Evolutionary conservation across 2,113 vertebrate species (phyloP).

Genomic region (Ia io): DNA sequence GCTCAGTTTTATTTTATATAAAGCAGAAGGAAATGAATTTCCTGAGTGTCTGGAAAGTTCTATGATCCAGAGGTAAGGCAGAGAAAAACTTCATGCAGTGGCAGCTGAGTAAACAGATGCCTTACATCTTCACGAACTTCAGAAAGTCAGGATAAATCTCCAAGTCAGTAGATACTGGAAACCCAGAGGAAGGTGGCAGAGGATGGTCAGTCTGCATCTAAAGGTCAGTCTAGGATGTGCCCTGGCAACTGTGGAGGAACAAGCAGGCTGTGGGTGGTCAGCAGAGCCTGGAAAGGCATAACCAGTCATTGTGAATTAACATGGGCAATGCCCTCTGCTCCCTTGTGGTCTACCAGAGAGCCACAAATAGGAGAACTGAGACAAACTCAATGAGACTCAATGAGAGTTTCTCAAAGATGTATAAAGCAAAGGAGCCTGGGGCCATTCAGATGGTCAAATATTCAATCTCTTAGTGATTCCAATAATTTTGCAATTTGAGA

Average conservation of each 20-base stretch:
- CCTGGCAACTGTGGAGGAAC: not conserved
- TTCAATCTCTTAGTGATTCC: not conserved
- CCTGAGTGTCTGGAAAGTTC: not conserved
- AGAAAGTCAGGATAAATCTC: not conserved
- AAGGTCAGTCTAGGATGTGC: rapidly evolving
- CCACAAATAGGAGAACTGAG: not conserved
- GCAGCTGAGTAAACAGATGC: not conserved
- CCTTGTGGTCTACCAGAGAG: not conserved
- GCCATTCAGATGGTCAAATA: not conserved
- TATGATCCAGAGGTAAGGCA: not conserved
- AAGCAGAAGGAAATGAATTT: not conserved
- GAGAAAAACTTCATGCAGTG: not conserved
- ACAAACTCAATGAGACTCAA: not conserved
- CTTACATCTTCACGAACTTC: not conserved
- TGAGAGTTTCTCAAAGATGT: not conserved
- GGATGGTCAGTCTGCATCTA: not conserved
- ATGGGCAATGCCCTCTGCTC: rapidly evolving
- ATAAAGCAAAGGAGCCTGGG: not conserved
- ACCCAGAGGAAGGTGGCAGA: not conserved
- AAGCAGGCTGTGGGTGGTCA: rapidly evolving
- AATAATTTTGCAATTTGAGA: not conserved
- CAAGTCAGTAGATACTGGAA: not conserved
- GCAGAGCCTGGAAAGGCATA: not conserved
- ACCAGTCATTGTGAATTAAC: rapidly evolving
- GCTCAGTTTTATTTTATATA: not conserved